Conservation (phyloP, 23 tunicate genomes). For the Clavelina lepadiformis region DNA sequence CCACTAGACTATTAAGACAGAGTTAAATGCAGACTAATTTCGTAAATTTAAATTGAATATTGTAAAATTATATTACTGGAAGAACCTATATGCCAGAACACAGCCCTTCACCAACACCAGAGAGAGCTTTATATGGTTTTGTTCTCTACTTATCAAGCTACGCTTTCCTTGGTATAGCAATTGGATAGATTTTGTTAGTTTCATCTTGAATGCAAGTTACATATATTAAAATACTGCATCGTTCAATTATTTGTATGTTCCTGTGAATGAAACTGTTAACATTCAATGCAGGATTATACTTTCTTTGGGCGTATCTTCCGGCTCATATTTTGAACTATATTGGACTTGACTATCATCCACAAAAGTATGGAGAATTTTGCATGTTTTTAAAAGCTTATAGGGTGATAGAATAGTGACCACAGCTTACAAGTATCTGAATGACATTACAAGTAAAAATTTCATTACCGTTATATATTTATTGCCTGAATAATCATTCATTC, state of each 20-base stretch:
- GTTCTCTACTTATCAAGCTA: slow-evolving; percentile 60
- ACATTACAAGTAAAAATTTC: too few species aligned
- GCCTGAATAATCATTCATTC: too few species aligned
- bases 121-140: slow-evolving; percentile 79
- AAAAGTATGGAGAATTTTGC: slow-evolving; percentile 47
- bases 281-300: slow-evolving; percentile 42
- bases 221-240: background rate
- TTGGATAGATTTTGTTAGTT: background rate
- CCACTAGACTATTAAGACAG: too few species aligned
- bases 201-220: background rate
- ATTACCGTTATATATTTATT: too few species aligned
- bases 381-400: too few species aligned
- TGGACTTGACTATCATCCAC: slow-evolving; percentile 46
- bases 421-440: too few species aligned
- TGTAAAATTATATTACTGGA: too few species aligned
- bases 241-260: too few species aligned
- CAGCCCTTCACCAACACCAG: slow-evolving; percentile 72
- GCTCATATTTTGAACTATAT: slow-evolving; percentile 12
- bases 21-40: too few species aligned
- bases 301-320: slow-evolving; percentile 71
- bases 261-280: too few species aligned
- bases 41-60: too few species aligned
- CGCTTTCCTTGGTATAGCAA: slow-evolving; percentile 45
- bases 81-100: slow-evolving; percentile 72
- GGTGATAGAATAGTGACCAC: too few species aligned